phyloP scores from a whole-genome alignment of 2,888 invertebrate genomes.

The Palloptera scutellata region DNA sequence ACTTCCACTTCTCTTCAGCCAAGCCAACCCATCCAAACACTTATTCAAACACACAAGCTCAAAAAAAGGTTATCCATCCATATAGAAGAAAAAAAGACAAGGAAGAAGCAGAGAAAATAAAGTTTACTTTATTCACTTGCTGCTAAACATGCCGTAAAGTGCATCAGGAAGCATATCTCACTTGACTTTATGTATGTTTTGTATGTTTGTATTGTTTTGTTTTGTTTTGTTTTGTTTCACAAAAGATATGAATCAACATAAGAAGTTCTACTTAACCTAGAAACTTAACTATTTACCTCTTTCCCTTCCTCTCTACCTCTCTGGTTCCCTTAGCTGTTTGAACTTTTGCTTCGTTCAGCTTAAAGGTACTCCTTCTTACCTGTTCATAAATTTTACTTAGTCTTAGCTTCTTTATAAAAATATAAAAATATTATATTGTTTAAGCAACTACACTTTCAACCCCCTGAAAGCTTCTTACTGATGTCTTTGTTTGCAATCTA shows the following conservation, averaged over 20 bases:
- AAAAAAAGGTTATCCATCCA: not conserved
- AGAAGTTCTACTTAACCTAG: slow-evolving; percentile 12
- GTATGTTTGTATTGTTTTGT: slow-evolving; percentile 20
- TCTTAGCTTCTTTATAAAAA: no score
- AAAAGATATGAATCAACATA: slow-evolving; percentile 22
- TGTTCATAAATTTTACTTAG: no score
- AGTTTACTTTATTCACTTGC: not conserved
- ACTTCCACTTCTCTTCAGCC: no score
- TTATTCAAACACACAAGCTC: not conserved
- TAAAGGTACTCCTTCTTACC: no score
- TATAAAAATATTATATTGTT: no score
- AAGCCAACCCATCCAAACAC: slow-evolving; percentile 9
- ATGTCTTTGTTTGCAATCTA: no score
- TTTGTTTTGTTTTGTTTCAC: not conserved
- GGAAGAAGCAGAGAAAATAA: not conserved
- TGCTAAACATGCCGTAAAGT: not conserved
- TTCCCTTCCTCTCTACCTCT: no score
- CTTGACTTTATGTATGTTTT: slow-evolving; percentile 16
- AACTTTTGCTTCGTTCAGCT: no score
- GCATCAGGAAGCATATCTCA: slow-evolving; percentile 19
- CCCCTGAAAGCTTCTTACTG: no score
- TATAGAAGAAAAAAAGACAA: not conserved
- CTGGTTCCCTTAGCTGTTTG: no score
- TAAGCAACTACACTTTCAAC: no score
- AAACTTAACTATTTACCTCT: no score